Base-by-base conservation (phyloP, 1,140 invertebrate genomes). In the Drosophila nebulosa region DNA sequence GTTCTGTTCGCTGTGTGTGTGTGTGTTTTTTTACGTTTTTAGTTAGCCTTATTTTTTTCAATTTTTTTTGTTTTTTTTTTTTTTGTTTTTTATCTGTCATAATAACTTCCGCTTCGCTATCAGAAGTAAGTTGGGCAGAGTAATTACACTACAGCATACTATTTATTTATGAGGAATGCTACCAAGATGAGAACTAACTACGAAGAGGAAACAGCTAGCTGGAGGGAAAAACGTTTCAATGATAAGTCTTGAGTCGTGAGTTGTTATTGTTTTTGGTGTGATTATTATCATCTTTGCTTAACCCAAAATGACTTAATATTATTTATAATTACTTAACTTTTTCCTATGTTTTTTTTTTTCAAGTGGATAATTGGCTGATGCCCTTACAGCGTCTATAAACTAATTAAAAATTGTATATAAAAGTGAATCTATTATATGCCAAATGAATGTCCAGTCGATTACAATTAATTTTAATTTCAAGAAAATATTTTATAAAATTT, bases 21-120 rank as follows among this genome's bases (percentile, higher is more conserved):
- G 32, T 56, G 39, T 26, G 14, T 57, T 2, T 36, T 59, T 39
- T 22, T 39, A 3, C 7, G 39, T 46, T 46, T 46, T 21, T 46
- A 46, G 39, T 46, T 46, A 46, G 39, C 39, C 39, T 46, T 46
- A 32, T 58, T 30, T 53, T 50, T 61, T 51, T 59, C 32, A 2
- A 27, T 39, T 56, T 24, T 50, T 7, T 4, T 35, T 36, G n/a
- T 35, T 60, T 67, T 35, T 32, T 59, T 27, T 51, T 30, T 55
- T 32, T 64, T 50, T 51, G 50, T 72, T 83, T 79, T 79, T 74
- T 84, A 74, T 85, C 81, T 80, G 60, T 59, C 65, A 77, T 79
- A 84, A 86, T 77, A 78, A 76, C 81, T 85, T 85, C 81, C 78
- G 78, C 78, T 80, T 85, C 53, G 52, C 63, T 32, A 57, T 53